A percentile compares a stretch with the other conserved stretches of the same genome.
Evolutionary conservation across 2,797 vertebrate genomes (phyloP).

Genomic region (Ibycter americanus): DNA sequence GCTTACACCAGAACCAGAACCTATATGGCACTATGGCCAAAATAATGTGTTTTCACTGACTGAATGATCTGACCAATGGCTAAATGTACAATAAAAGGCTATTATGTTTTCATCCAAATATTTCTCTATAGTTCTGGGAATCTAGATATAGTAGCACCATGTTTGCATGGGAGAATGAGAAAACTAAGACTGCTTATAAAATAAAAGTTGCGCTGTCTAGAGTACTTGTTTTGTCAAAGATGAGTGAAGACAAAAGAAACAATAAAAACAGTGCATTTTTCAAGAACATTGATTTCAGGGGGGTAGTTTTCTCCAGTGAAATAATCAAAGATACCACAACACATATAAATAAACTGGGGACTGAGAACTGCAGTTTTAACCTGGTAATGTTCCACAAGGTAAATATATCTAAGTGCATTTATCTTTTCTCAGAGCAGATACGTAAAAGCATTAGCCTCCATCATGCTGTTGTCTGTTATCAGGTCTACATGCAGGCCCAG

Average conservation of each 20-base stretch:
- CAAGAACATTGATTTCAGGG: neutral
- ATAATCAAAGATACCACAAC: neutral
- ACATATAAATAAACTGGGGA: neutral
- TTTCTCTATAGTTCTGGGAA: neutral
- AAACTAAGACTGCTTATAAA: neutral
- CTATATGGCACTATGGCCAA: neutral
- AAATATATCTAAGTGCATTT: neutral
- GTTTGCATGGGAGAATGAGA: neutral
- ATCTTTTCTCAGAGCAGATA: neutral
- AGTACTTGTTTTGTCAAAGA: neutral
- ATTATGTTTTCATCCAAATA: neutral
- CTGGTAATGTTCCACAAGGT: neutral
- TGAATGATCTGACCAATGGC: neutral
- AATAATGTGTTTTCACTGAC: neutral
- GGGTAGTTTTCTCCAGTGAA: neutral
- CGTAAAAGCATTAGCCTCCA: slow-evolving; percentile 1
- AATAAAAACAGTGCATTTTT: neutral
- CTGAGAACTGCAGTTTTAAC: neutral
- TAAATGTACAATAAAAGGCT: neutral
- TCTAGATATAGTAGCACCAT: neutral
- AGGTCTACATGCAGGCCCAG: slow-evolving; percentile 54
- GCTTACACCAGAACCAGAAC: neutral
- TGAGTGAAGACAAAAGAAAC: neutral
- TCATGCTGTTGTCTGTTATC: neutral
- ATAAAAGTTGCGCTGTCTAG: neutral